phyloP scores from a whole-genome alignment of 2,797 vertebrate species.

The Alectoris magna region DNA sequence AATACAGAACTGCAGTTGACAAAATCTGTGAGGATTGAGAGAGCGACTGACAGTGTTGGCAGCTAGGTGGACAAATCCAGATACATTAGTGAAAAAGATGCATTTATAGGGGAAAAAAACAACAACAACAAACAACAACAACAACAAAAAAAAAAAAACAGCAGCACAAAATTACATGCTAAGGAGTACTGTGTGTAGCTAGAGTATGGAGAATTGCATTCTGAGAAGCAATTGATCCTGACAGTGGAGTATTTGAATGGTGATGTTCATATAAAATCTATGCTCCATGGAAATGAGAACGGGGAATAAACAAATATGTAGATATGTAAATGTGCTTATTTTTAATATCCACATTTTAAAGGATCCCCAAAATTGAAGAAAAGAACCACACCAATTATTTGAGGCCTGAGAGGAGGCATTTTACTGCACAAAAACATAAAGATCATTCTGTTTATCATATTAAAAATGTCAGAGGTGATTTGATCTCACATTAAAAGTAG shows the following conservation, averaged over 20 bases:
- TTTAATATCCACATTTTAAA: conserved; percentile 4
- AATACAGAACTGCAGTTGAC: not conserved
- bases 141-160: not conserved
- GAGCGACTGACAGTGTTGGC: not conserved
- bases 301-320: not conserved
- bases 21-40: not conserved
- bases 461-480: conserved; percentile 50
- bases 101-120: not conserved
- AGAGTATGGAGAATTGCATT: not conserved
- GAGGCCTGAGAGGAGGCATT: conserved; percentile 1
- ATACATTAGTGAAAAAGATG: not conserved
- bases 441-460: conserved; percentile 12
- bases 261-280: not conserved
- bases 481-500: conserved; percentile 44
- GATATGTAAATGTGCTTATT: not conserved
- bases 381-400: conserved; percentile 2
- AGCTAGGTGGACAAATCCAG: not conserved
- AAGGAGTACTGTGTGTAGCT: not conserved
- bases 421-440: conserved; percentile 28
- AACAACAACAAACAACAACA: too few species aligned
- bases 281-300: not conserved
- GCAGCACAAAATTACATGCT: not conserved
- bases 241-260: not conserved
- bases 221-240: not conserved
- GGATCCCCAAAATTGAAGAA: not conserved